These are phyloP conservation scores for Botia almorhae DNA, from an alignment of 2,797 vertebrate species.

Conservation along the genomic window DNA sequence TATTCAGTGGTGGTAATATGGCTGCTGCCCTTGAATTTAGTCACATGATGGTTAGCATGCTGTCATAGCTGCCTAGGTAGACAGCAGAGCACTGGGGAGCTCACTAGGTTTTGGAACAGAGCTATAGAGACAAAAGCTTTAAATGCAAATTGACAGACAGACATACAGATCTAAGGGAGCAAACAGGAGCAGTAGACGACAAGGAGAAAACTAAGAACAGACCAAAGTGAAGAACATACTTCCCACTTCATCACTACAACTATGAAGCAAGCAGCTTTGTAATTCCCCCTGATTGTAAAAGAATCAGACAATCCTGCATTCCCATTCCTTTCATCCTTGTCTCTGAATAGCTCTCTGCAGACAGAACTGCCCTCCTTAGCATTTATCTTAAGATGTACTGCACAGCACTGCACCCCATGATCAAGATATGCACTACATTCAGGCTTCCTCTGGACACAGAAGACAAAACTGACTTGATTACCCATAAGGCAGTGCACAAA, in stretches of 20 bases:
- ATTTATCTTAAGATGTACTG: constrained; percentile 30
- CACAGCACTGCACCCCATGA: background rate
- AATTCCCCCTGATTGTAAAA: constrained; percentile 59
- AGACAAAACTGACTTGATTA: constrained; percentile 20
- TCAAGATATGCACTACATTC: constrained; percentile 30
- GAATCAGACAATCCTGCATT: constrained; percentile 72
- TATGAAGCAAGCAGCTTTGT: constrained; percentile 35
- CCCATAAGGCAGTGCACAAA: constrained; percentile 24
- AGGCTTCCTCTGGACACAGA: constrained; percentile 14
- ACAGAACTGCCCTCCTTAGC: constrained; percentile 35
- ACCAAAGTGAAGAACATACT: constrained; percentile 55
- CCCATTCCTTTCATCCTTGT: constrained; percentile 66
- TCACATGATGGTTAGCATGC: too few species aligned
- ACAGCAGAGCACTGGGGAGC: background rate
- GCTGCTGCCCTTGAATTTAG: too few species aligned
- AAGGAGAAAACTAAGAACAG: constrained; percentile 24
- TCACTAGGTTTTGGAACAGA: background rate
- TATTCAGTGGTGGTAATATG: too few species aligned
- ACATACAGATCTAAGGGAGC: constrained; percentile 37
- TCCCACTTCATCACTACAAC: constrained; percentile 54
- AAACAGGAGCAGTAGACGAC: constrained; percentile 22
- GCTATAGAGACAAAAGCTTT: background rate
- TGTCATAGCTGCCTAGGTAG: too few species aligned
- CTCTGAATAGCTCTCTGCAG: constrained; percentile 55
- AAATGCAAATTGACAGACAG: constrained; percentile 12